Percentiles rank a stretch among this genome's conserved stretches.
Evolutionary conservation across 2,113 vertebrate genomes (phyloP).

Genomic region (Osmerus mordax): DNA sequence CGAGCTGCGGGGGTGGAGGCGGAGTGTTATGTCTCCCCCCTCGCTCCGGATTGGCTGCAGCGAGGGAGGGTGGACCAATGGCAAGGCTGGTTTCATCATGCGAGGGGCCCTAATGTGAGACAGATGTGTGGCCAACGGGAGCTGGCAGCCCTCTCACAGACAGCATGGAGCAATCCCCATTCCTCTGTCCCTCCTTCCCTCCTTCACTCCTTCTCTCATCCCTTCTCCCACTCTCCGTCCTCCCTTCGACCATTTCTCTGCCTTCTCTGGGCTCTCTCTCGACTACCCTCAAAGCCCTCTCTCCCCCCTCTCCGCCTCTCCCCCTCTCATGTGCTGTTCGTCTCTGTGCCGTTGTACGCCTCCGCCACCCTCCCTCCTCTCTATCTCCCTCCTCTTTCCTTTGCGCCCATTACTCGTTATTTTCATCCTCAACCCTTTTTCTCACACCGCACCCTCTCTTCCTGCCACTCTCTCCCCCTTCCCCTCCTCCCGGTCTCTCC

Average conservation of each 20-base stretch:
- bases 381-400: neutral
- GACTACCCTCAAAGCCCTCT: neutral
- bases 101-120: conserved; percentile 60
- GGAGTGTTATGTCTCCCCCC: conserved; percentile 31
- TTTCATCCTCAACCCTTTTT: neutral
- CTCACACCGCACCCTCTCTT: neutral
- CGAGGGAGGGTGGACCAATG: conserved; percentile 45
- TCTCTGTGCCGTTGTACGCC: neutral
- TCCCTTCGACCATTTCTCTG: neutral
- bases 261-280: neutral
- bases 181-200: conserved; percentile 8
- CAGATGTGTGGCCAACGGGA: conserved; percentile 67
- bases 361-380: neutral
- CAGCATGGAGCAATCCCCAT: conserved; percentile 28
- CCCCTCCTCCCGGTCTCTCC: neutral
- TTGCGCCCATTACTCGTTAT: neutral
- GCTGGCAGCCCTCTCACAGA: conserved; percentile 52
- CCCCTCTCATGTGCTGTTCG: neutral
- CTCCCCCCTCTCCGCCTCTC: conserved; percentile 8
- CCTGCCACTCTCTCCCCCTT: neutral
- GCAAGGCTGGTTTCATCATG: conserved; percentile 70
- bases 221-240: neutral
- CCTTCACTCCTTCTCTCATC: conserved; percentile 5
- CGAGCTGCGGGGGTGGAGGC: conserved; percentile 29
- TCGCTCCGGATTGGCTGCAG: conserved; percentile 47